Conservation (phyloP, 2,797 vertebrate species). For the Mormyrus proboscirostris region DNA sequence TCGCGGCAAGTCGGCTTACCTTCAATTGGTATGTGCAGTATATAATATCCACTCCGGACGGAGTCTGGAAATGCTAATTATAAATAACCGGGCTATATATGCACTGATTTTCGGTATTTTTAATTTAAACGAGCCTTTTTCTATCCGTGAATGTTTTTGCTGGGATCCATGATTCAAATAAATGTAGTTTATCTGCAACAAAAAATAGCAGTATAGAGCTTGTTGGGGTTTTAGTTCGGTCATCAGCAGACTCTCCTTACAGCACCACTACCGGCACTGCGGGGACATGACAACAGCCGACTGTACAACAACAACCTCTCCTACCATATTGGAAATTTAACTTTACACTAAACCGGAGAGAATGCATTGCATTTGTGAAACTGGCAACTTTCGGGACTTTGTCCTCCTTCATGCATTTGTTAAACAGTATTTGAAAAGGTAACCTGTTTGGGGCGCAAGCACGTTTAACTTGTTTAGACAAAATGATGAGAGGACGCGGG, state of each 20-base stretch:
- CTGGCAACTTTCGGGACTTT: slow-evolving; percentile 2
- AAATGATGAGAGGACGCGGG: neutral
- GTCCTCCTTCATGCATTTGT: neutral
- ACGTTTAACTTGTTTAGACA: slow-evolving; percentile 2
- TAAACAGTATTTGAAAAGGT: neutral
- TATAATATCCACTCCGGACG: slow-evolving; percentile 65
- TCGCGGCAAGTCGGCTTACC: slow-evolving; percentile 75
- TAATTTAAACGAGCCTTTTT: slow-evolving; percentile 48
- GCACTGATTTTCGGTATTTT: slow-evolving; percentile 58
- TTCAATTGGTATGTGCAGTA: slow-evolving; percentile 82
- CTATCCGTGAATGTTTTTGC: slow-evolving; percentile 55
- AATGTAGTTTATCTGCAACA: slow-evolving; percentile 75
- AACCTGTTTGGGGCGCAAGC: neutral
- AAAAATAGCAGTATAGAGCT: slow-evolving; percentile 83
- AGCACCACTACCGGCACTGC: slow-evolving; percentile 99
- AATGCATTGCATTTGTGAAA: neutral
- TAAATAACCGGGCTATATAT: slow-evolving; percentile 60
- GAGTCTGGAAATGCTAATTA: slow-evolving; percentile 65
- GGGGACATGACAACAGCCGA: slow-evolving; percentile 92
- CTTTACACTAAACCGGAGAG: slow-evolving; percentile 53
- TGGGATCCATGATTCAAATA: slow-evolving; percentile 76
- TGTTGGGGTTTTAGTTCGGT: slow-evolving; percentile 79
- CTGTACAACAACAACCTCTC: slow-evolving; percentile 92
- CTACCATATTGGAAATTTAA: slow-evolving; percentile 96
- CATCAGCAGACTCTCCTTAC: slow-evolving; percentile 87